These are phyloP conservation scores for Drosophila pruinosa DNA, from an alignment of 1,140 invertebrate genomes.

Conservation along the genomic window DNA sequence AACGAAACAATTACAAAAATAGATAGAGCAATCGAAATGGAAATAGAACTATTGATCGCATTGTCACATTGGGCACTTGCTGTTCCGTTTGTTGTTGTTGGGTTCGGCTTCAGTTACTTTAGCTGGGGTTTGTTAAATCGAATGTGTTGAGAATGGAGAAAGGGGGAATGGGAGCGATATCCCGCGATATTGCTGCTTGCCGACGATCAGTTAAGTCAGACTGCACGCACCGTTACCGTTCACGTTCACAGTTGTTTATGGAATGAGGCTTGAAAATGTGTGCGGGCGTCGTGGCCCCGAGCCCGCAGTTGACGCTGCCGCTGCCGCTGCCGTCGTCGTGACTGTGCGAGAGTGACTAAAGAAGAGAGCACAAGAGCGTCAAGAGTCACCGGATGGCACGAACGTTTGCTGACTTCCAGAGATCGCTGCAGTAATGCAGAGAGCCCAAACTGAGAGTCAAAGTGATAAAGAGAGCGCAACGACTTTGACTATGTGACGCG, in stretches of 20 bases:
- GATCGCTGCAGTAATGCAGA: background rate
- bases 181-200: background rate
- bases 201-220: constrained; percentile 7
- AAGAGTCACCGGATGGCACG: background rate
- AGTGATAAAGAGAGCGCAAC: constrained; percentile 43
- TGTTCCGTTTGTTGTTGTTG: background rate
- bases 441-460: constrained; percentile 1
- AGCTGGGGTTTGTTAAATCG: background rate
- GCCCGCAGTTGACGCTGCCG: background rate
- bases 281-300: constrained; percentile 42
- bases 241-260: constrained; percentile 76
- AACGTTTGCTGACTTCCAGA: background rate
- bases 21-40: constrained; percentile 36
- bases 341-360: background rate
- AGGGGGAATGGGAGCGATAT: background rate
- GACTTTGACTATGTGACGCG: constrained; percentile 15
- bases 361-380: constrained; percentile 1
- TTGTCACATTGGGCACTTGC: constrained; percentile 14
- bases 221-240: constrained; percentile 69
- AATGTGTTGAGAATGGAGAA: background rate
- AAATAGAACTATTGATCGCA: constrained; percentile 26
- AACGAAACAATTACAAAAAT: constrained; percentile 36
- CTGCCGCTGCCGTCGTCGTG: background rate
- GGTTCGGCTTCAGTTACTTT: background rate
- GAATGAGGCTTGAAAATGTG: constrained; percentile 57